Percentiles rank a stretch among this genome's conserved stretches.
Evolutionary conservation across 2,113 vertebrate species (phyloP).

Genomic region (Edolisoma coerulescens): DNA sequence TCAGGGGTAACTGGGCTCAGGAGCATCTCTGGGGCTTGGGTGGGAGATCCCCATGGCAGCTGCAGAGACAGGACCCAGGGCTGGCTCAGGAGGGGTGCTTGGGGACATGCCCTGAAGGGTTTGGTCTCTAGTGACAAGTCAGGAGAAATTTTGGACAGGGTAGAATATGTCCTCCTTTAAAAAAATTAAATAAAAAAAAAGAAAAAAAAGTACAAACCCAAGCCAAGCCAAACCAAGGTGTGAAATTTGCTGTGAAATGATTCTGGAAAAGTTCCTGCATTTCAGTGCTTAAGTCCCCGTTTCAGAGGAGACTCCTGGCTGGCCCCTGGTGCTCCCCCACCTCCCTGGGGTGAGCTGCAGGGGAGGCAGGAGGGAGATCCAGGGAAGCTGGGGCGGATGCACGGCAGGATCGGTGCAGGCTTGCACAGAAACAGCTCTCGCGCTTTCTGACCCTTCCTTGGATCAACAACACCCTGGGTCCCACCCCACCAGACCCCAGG

Average conservation of each 20-base stretch:
- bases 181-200: background rate
- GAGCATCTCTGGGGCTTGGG: background rate
- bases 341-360: background rate
- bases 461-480: background rate
- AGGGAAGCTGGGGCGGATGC: background rate
- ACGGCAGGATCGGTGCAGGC: rapidly evolving
- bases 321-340: background rate
- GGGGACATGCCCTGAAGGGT: background rate
- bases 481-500: background rate
- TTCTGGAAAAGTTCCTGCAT: background rate
- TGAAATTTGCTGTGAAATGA: background rate
- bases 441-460: background rate
- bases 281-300: background rate
- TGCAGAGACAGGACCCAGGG: background rate
- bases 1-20: background rate
- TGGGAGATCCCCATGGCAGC: background rate
- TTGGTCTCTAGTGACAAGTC: background rate
- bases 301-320: background rate
- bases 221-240: background rate
- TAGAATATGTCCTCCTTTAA: background rate
- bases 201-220: background rate
- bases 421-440: background rate
- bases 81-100: background rate
- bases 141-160: background rate
- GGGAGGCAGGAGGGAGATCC: background rate